phyloP scores from a whole-genome alignment of 2,888 invertebrate genomes.

The Meiosimyza decipiens region DNA sequence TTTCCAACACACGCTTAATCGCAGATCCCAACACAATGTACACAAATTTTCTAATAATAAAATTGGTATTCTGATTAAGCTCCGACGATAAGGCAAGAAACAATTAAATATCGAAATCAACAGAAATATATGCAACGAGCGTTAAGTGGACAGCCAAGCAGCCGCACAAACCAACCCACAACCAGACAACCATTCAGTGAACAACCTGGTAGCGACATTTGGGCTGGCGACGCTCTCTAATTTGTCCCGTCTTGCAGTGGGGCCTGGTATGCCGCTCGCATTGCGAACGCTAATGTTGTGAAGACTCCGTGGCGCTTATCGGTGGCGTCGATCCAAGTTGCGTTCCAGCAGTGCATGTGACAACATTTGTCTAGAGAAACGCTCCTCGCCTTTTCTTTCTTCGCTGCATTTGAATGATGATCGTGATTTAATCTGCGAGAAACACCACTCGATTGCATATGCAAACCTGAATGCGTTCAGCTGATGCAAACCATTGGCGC shows the following conservation, averaged over 20 bases:
- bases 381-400: not conserved
- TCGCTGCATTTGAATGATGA: slow-evolving; percentile 61
- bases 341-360: slow-evolving; percentile 20
- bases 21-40: no score
- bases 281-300: slow-evolving; percentile 41
- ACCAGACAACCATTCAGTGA: not conserved
- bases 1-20: no score
- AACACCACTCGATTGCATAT: not conserved
- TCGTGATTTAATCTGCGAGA: slow-evolving; percentile 59
- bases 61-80: slow-evolving; percentile 62
- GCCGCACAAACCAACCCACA: not conserved
- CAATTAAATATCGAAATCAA: slow-evolving; percentile 63
- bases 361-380: slow-evolving; percentile 6
- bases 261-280: not conserved
- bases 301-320: slow-evolving; percentile 45
- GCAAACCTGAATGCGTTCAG: not conserved
- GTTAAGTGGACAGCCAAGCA: not conserved
- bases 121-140: slow-evolving; percentile 33
- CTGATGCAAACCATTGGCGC: no score
- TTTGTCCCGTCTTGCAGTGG: not conserved
- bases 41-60: slow-evolving; percentile 35
- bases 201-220: slow-evolving; percentile 24
- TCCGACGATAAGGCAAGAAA: slow-evolving; percentile 55
- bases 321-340: slow-evolving; percentile 45
- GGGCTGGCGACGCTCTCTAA: slow-evolving; percentile 8